phyloP scores from a whole-genome alignment of 2,797 vertebrate species.

The Gymnothorax javanicus region DNA sequence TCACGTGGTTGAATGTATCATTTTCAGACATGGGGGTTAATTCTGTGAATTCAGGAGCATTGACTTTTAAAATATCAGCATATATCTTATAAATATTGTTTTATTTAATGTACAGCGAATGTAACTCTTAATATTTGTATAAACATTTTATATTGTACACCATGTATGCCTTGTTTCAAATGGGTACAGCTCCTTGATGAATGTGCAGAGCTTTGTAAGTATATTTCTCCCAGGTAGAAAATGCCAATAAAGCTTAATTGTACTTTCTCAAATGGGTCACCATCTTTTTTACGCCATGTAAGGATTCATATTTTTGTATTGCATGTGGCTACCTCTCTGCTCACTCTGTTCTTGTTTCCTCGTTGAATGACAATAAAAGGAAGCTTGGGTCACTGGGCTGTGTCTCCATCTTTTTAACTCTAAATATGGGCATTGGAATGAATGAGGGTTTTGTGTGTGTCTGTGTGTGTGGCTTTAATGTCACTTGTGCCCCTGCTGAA shows the following conservation, averaged over 20 bases:
- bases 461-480: too few species aligned
- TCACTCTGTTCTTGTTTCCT: slow-evolving; percentile 77
- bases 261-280: slow-evolving; percentile 69
- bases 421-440: neutral
- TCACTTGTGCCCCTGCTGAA: too few species aligned
- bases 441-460: neutral
- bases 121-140: slow-evolving; percentile 75
- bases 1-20: neutral
- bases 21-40: slow-evolving; percentile 43
- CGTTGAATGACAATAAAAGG: slow-evolving; percentile 78
- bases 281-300: slow-evolving; percentile 77
- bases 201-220: slow-evolving; percentile 73
- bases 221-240: slow-evolving; percentile 78
- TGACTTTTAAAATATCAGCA: slow-evolving; percentile 36
- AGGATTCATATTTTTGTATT: slow-evolving; percentile 85
- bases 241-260: slow-evolving; percentile 67
- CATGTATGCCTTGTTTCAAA: slow-evolving; percentile 68
- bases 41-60: slow-evolving; percentile 57
- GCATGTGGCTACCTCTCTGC: slow-evolving; percentile 76
- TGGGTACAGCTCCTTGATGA: slow-evolving; percentile 71
- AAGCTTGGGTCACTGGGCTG: slow-evolving; percentile 67
- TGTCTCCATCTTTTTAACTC: neutral
- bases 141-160: slow-evolving; percentile 74
- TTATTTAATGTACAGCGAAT: slow-evolving; percentile 77
- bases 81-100: slow-evolving; percentile 63